These are phyloP conservation scores for Lordiphosa clarofinis DNA, from an alignment of 1,140 invertebrate species.

Conservation along the genomic window DNA sequence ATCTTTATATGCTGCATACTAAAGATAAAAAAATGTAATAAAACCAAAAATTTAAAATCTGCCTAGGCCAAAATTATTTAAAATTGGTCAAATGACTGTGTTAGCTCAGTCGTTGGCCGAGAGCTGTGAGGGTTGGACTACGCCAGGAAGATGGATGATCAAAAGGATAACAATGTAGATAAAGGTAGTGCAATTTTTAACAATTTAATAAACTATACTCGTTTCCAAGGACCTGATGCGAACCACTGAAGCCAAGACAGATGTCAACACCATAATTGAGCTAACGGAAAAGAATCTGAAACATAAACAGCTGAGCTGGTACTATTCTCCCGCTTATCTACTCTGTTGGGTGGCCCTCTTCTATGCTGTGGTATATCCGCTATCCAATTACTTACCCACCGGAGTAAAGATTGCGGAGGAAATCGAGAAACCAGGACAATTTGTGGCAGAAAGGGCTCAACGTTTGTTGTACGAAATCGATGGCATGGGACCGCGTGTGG, in stretches of 20 bases:
- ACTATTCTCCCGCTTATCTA: slow-evolving; percentile 46
- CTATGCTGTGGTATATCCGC: slow-evolving; percentile 55
- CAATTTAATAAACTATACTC: not conserved
- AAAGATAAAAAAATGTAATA: too few species aligned
- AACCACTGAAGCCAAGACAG: not conserved
- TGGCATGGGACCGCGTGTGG: slow-evolving; percentile 84
- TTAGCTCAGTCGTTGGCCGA: too few species aligned
- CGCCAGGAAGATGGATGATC: not conserved
- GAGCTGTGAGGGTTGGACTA: too few species aligned
- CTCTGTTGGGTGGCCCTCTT: slow-evolving; percentile 59
- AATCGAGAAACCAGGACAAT: slow-evolving; percentile 26
- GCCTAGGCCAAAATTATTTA: too few species aligned
- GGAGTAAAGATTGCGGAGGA: slow-evolving; percentile 41
- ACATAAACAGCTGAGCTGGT: slow-evolving; percentile 30
- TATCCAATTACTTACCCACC: slow-evolving; percentile 49
- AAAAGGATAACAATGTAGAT: slow-evolving; percentile 1
- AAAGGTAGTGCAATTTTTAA: too few species aligned
- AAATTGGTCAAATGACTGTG: too few species aligned
- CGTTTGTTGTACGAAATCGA: slow-evolving; percentile 84
- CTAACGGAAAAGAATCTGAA: not conserved
- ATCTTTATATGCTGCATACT: too few species aligned
- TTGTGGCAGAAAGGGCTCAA: slow-evolving; percentile 64
- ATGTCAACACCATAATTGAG: slow-evolving; percentile 1
- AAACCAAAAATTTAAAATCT: too few species aligned
- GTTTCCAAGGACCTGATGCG: not conserved